Evolutionary conservation across 1,140 invertebrate species (phyloP), one percentile per base, ranked within the genome.

Genomic region (Zaprionus kolodkinae): DNA sequence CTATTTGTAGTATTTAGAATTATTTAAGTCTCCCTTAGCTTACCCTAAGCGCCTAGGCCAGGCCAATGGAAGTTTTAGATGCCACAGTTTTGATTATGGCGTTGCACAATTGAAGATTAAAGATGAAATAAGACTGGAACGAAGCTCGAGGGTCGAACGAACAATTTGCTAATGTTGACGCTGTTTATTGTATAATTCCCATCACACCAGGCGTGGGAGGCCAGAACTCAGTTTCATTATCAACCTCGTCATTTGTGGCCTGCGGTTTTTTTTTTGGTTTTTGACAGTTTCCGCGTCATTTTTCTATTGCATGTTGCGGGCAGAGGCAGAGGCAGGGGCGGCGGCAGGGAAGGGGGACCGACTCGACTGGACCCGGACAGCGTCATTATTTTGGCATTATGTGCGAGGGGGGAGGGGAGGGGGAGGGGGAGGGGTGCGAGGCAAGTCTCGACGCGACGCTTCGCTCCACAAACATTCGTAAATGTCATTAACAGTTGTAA

Each of bases 401-500:
- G 72, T 80, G 83, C 68, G 48, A 68, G 2, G 36, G 21, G 48
- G 56, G 13, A 2, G 43, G 30, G 21, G n/a, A n/a, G n/a, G n/a
- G n/a, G n/a, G n/a, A n/a, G n/a, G n/a, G n/a, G n/a, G n/a, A n/a
- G n/a, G n/a, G n/a, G 75, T 80, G 83, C 71, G 48, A 68, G 2
- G 27, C 59, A 61, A 48, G 15, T 15, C 45, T 48, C 45, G 43
- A n/a, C n/a, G 43, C 45, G 45, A 4, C 9, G 61, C 76, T 65
- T 55, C 55, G 66, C 78, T 76, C 67, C 61, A 30, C 85, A 81
- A 89, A 81, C 85, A 89, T 89, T 89, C 85, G 85, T 89, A 89
- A 89, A 89, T 89, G 85, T 89, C 85, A 89, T 89, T 89, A 89
- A 89, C 85, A 89, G 85, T 89, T 89, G 86, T 85, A 89, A 88